Evolutionary conservation across 2,113 vertebrate genomes (phyloP).

Genomic region (Aldabrachelys gigantea): DNA sequence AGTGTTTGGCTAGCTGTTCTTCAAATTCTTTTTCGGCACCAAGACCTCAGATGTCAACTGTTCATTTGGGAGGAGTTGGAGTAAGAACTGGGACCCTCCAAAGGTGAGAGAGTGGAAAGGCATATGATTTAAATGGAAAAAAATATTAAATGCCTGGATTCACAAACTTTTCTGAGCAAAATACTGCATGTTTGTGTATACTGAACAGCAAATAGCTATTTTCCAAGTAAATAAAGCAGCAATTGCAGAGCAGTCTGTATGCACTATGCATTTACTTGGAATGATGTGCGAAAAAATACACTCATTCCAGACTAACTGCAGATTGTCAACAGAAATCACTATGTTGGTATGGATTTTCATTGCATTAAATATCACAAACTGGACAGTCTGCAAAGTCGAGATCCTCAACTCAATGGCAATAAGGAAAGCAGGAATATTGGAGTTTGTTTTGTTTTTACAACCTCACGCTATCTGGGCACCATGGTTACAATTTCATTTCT

Average conservation of each 20-base stretch:
- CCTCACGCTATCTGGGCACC: background rate
- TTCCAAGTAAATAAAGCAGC: constrained; percentile 3
- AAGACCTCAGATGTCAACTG: background rate
- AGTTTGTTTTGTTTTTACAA: background rate
- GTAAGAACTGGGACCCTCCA: background rate
- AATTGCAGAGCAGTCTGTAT: background rate
- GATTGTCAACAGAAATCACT: background rate
- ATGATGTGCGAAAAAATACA: background rate
- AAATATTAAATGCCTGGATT: constrained; percentile 6
- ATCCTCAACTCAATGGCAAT: background rate
- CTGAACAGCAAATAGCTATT: background rate
- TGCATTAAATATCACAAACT: background rate
- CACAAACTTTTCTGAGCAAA: background rate
- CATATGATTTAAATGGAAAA: background rate
- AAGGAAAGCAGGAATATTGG: background rate
- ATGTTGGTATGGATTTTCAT: background rate
- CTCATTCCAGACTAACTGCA: background rate
- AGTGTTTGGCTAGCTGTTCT: no score
- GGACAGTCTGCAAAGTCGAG: background rate
- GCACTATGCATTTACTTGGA: background rate
- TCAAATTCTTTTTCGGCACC: background rate
- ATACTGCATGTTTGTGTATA: background rate
- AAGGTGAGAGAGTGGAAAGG: background rate
- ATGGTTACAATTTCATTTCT: constrained; percentile 9
- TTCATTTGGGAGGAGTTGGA: background rate